Conservation (phyloP, 1,140 invertebrate species). For the Drosophila pseudoananassae region DNA sequence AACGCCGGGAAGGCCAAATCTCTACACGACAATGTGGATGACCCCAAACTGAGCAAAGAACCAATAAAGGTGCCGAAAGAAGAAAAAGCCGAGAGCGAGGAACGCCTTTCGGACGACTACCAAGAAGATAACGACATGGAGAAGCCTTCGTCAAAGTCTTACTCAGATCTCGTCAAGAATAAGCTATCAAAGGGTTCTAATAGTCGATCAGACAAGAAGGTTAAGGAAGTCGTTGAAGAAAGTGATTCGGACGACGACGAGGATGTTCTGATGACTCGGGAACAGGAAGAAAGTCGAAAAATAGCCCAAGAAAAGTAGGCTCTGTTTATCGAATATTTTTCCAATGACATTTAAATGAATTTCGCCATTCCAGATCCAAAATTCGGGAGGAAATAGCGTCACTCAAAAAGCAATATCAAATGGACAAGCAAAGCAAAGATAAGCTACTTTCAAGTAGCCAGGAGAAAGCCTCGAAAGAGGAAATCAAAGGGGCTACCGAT, state of each 20-base stretch:
- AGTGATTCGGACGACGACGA: slow-evolving; percentile 86
- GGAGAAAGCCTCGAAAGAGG: slow-evolving; percentile 83
- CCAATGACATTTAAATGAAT: not conserved
- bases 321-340: too few relatives aligned
- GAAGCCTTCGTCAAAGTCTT: not conserved
- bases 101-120: slow-evolving; percentile 84
- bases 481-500: slow-evolving; percentile 73
- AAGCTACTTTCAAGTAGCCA: slow-evolving; percentile 67
- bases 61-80: slow-evolving; percentile 85
- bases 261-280: slow-evolving; percentile 83
- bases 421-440: slow-evolving; percentile 85
- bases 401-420: slow-evolving; percentile 90
- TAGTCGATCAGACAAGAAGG: slow-evolving; percentile 29
- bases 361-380: slow-evolving; percentile 87
- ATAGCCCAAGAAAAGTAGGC: slow-evolving; percentile 88
- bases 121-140: slow-evolving; percentile 43
- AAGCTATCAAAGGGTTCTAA: slow-evolving; percentile 49
- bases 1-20: slow-evolving; percentile 93
- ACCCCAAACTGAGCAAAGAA: slow-evolving; percentile 93
- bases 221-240: slow-evolving; percentile 33
- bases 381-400: slow-evolving; percentile 91
- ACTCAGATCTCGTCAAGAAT: slow-evolving; percentile 56
- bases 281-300: slow-evolving; percentile 85
- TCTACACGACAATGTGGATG: slow-evolving; percentile 95
- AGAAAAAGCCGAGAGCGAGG: slow-evolving; percentile 73